Evolutionary conservation across 2,888 invertebrate genomes (phyloP).

Genomic region (Orchesellides sinensis): DNA sequence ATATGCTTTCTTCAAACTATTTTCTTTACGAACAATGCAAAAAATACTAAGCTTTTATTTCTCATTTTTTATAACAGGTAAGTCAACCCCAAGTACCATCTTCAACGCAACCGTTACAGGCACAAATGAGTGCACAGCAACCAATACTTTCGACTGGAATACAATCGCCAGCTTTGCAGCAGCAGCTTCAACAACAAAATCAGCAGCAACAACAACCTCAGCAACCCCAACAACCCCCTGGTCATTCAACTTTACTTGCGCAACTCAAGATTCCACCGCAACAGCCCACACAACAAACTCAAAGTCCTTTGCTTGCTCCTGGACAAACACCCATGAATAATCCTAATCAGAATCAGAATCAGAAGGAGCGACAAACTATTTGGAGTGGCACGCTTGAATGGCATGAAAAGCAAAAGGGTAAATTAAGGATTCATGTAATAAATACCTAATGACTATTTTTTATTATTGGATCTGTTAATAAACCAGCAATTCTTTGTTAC

Average conservation of each 20-base stretch:
- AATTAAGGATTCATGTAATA: too few relatives aligned
- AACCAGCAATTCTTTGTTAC: not conserved
- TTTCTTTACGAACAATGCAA: too few relatives aligned
- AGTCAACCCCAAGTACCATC: constrained; percentile 35
- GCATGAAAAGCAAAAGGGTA: constrained; percentile 91
- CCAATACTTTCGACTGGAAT: constrained; percentile 42
- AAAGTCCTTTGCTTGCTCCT: constrained; percentile 15
- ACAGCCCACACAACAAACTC: constrained; percentile 40
- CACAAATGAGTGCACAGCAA: constrained; percentile 35
- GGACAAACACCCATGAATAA: constrained; percentile 35
- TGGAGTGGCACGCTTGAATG: constrained; percentile 94
- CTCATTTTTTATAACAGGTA: constrained; percentile 7
- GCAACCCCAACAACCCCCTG: constrained; percentile 6
- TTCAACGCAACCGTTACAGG: constrained; percentile 24
- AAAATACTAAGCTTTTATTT: not conserved
- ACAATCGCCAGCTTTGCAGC: constrained; percentile 65
- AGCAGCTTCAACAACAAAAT: constrained; percentile 75
- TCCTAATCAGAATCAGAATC: too few relatives aligned
- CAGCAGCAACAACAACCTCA: constrained; percentile 76
- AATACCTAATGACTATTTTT: too few relatives aligned
- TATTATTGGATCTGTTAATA: too few relatives aligned
- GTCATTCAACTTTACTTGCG: constrained; percentile 24
- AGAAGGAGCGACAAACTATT: constrained; percentile 81
- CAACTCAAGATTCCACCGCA: constrained; percentile 60
- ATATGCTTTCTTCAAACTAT: too few relatives aligned